Conservation (phyloP, 2,888 invertebrate genomes). For the Rotaria magnacalcarata region DNA sequence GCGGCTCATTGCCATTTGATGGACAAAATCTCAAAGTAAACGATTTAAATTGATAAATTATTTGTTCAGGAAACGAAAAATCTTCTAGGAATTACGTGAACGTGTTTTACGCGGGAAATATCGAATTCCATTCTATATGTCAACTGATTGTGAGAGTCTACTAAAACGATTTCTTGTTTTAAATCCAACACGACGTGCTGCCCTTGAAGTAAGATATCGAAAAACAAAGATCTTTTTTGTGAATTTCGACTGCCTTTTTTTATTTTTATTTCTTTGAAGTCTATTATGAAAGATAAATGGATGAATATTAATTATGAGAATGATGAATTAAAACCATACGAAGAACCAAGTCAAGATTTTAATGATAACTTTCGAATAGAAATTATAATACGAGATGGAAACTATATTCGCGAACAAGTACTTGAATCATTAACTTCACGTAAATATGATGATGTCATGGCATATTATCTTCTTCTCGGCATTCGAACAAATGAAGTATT, state of each 20-base stretch:
- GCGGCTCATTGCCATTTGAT: slow-evolving; percentile 97
- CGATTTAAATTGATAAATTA: background rate
- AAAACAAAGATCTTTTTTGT: no score
- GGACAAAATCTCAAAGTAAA: slow-evolving; percentile 80
- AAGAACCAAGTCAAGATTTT: slow-evolving; percentile 74
- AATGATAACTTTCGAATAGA: slow-evolving; percentile 95
- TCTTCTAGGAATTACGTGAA: slow-evolving; percentile 74
- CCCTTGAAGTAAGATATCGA: slow-evolving; percentile 33
- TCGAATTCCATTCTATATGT: slow-evolving; percentile 99
- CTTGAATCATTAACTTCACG: slow-evolving; percentile 90
- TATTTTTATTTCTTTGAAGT: slow-evolving; percentile 56
- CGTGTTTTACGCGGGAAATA: slow-evolving; percentile 96
- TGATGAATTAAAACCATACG: slow-evolving; percentile 88
- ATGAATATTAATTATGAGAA: slow-evolving; percentile 96
- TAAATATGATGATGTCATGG: slow-evolving; percentile 97
- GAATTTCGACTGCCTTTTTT: no score
- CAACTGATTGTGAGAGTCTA: slow-evolving; percentile 98
- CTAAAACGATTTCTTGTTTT: slow-evolving; percentile 98
- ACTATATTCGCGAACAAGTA: slow-evolving; percentile 89
- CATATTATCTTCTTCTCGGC: slow-evolving; percentile 84
- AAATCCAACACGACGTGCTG: slow-evolving; percentile 89
- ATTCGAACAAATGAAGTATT: slow-evolving; percentile 50
- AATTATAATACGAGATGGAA: slow-evolving; percentile 81
- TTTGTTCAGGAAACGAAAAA: background rate
- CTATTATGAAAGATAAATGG: slow-evolving; percentile 91